A percentile compares a stretch with the other conserved stretches of the same genome.
Conservation (phyloP, 2,797 vertebrate genomes). For the Scomberomorus guttatus region DNA sequence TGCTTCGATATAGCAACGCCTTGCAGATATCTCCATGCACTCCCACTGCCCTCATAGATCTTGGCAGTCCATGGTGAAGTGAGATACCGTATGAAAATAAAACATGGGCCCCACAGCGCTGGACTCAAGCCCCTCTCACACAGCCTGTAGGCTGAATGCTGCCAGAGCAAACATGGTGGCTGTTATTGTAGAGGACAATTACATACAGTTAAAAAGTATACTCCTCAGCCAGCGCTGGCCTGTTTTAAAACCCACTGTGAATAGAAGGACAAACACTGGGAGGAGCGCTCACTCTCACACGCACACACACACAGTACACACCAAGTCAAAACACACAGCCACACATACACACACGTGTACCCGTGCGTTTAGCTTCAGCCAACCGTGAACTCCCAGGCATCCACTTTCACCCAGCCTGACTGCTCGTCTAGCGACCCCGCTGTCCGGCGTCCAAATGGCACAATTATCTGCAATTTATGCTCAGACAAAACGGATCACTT, state of each 20-base stretch:
- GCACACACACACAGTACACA: constrained; percentile 33
- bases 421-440: constrained; percentile 60
- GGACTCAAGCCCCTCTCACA: constrained; percentile 50
- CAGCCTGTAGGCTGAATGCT: constrained; percentile 43
- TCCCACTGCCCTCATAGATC: constrained; percentile 61
- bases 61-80: constrained; percentile 68
- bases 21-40: constrained; percentile 60
- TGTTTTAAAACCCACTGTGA: constrained; percentile 65
- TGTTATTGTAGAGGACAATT: constrained; percentile 79
- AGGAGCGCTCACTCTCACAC: constrained; percentile 41
- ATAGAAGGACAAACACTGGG: constrained; percentile 69
- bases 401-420: constrained; percentile 72
- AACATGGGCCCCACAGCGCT: constrained; percentile 54
- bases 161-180: constrained; percentile 78
- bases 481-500: constrained; percentile 77
- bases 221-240: constrained; percentile 49
- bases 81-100: constrained; percentile 81
- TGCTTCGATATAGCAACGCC: constrained; percentile 38
- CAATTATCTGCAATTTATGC: constrained; percentile 82
- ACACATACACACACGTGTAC: constrained; percentile 48
- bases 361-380: constrained; percentile 58
- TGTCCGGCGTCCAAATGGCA: constrained; percentile 69
- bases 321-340: constrained; percentile 38
- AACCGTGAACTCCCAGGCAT: constrained; percentile 75
- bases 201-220: constrained; percentile 69